Percentiles rank a stretch among this genome's conserved stretches.
phyloP scores from a whole-genome alignment of 37 sponge, comb jelly and placozoan species.

The Mnemiopsis leidyi region DNA sequence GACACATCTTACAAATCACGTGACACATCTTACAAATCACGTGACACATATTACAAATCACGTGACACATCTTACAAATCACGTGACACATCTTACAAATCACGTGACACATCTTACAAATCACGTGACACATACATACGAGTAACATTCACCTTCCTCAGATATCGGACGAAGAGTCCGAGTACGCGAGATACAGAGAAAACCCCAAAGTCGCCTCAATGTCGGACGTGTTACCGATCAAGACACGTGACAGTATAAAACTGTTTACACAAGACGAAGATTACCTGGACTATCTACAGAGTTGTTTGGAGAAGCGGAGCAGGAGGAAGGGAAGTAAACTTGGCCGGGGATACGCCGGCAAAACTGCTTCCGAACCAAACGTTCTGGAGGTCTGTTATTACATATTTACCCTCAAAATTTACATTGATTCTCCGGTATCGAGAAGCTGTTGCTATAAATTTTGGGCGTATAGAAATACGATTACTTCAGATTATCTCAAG shows the following conservation, averaged over 20 bases:
- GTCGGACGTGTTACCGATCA: conserved; percentile 52
- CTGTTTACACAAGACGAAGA: conserved; percentile 12
- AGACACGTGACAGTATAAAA: conserved; percentile 45
- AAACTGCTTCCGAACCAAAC: conserved; percentile 54
- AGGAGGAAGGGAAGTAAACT: neutral
- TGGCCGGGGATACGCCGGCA: neutral
- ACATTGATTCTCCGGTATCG: too few relatives aligned
- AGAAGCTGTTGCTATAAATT: too few relatives aligned
- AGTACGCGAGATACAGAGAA: neutral
- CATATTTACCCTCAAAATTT: too few relatives aligned
- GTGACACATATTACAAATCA: too few relatives aligned
- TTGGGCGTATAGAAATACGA: too few relatives aligned
- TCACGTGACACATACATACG: neutral
- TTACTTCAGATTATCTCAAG: too few relatives aligned
- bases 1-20: too few relatives aligned
- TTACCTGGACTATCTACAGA: conserved; percentile 53
- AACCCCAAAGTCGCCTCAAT: conserved; percentile 45
- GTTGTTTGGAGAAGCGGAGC: conserved; percentile 15
- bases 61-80: too few relatives aligned
- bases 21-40: too few relatives aligned
- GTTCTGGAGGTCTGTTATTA: conserved; percentile 62
- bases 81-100: too few relatives aligned
- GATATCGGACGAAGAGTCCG: conserved; percentile 22
- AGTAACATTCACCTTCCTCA: too few relatives aligned
- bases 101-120: too few relatives aligned